phyloP scores from a whole-genome alignment of 2,113 vertebrate genomes.

The Bubo scandiacus region DNA sequence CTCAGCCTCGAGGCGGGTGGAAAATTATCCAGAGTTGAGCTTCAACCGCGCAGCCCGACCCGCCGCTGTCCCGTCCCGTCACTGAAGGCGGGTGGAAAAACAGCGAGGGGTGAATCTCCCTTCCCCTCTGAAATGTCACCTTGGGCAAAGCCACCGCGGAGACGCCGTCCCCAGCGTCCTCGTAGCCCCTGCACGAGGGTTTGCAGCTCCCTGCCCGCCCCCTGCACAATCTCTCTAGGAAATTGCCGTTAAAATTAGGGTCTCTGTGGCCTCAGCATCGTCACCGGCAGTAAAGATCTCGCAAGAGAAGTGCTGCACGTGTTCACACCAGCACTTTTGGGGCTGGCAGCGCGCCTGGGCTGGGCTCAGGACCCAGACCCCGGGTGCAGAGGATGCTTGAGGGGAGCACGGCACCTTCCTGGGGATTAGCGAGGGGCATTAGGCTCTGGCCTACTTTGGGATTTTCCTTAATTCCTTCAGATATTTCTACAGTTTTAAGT shows the following conservation, averaged over 20 bases:
- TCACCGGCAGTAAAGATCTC: fast-evolving
- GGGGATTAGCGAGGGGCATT: background rate
- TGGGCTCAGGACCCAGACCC: background rate
- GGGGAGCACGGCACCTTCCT: background rate
- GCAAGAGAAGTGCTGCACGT: background rate
- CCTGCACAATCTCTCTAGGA: background rate
- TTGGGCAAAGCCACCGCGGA: background rate
- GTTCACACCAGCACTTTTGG: fast-evolving
- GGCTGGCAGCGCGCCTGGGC: fast-evolving
- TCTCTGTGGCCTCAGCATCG: background rate
- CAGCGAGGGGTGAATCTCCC: background rate
- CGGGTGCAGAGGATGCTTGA: background rate
- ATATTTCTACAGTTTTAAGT: background rate
- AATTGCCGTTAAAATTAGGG: background rate
- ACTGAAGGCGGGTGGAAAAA: background rate
- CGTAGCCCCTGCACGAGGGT: fast-evolving
- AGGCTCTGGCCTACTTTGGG: background rate
- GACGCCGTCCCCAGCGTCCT: background rate
- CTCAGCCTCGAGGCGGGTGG: background rate
- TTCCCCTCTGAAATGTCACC: background rate
- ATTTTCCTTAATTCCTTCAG: slow-evolving; percentile 33
- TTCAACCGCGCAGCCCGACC: fast-evolving
- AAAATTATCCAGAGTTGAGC: background rate
- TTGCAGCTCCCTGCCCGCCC: background rate
- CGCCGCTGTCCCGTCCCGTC: fast-evolving